Conservation (phyloP, 1,140 invertebrate genomes). For the Spodoptera litura region DNA sequence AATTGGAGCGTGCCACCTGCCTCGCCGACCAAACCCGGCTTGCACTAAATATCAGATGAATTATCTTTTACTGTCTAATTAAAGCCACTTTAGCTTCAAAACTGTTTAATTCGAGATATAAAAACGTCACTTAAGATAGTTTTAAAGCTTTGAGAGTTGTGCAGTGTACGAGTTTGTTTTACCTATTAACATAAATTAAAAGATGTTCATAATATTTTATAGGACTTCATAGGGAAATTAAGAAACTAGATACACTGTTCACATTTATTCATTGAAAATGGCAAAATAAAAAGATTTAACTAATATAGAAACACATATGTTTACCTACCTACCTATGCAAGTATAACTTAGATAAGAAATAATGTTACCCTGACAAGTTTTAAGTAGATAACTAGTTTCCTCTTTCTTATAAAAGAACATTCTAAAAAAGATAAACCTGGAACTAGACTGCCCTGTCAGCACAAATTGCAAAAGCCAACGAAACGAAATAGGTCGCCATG, state of each 20-base stretch:
- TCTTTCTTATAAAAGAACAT: neutral
- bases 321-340: no score
- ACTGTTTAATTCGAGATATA: conserved; percentile 5
- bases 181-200: neutral
- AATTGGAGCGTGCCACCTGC: conserved; percentile 76
- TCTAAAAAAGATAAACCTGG: conserved; percentile 30
- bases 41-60: conserved; percentile 51
- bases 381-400: neutral
- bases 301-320: no score
- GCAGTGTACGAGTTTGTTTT: conserved; percentile 4
- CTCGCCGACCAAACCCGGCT: conserved; percentile 50
- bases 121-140: neutral
- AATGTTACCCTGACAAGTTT: no score
- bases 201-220: neutral
- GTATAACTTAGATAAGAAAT: no score
- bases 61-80: conserved; percentile 45
- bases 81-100: conserved; percentile 27
- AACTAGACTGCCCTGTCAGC: conserved; percentile 20
- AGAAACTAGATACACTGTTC: no score
- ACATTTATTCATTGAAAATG: no score
- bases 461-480: conserved; percentile 37
- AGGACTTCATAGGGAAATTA: no score
- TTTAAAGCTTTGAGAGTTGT: neutral
- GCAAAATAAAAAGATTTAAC: no score
- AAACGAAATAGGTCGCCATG: conserved; percentile 34